Evolutionary conservation across 1,140 invertebrate genomes (phyloP).

Genomic region (Nymphalis io): DNA sequence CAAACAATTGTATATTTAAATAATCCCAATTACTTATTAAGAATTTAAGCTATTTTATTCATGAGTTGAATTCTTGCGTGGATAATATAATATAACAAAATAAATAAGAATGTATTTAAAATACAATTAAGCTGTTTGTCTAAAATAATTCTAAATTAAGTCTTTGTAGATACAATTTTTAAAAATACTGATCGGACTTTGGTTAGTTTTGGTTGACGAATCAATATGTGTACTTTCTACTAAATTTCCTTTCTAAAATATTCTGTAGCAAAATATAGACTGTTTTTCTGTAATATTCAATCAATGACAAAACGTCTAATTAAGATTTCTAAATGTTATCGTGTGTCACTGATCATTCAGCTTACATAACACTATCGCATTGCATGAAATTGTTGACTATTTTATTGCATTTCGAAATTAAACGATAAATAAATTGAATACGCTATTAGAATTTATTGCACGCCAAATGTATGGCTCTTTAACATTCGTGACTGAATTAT

Average conservation of each 20-base stretch:
- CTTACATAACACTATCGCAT: not conserved
- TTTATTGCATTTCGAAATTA: slow-evolving; percentile 26
- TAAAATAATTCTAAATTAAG: no score
- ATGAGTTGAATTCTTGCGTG: not conserved
- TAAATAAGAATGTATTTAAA: no score
- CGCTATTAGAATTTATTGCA: slow-evolving; percentile 19
- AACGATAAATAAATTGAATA: slow-evolving; percentile 24
- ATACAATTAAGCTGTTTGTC: no score
- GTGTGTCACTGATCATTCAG: not conserved
- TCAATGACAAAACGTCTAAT: not conserved
- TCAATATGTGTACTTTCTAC: no score
- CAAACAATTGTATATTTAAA: not conserved
- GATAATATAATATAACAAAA: no score
- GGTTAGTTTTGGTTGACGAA: no score
- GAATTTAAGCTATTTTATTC: not conserved
- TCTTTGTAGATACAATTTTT: no score
- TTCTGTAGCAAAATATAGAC: not conserved
- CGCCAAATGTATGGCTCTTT: slow-evolving; percentile 20
- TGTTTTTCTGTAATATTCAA: no score
- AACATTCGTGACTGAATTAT: not conserved
- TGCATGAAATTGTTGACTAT: slow-evolving; percentile 13
- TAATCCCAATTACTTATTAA: not conserved
- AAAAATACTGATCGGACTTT: no score
- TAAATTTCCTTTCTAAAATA: not conserved
- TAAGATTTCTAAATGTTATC: not conserved